A percentile compares a stretch with the other conserved stretches of the same genome.
phyloP scores from a whole-genome alignment of 2,888 invertebrate species.

The Chloroclystis v-ata region DNA sequence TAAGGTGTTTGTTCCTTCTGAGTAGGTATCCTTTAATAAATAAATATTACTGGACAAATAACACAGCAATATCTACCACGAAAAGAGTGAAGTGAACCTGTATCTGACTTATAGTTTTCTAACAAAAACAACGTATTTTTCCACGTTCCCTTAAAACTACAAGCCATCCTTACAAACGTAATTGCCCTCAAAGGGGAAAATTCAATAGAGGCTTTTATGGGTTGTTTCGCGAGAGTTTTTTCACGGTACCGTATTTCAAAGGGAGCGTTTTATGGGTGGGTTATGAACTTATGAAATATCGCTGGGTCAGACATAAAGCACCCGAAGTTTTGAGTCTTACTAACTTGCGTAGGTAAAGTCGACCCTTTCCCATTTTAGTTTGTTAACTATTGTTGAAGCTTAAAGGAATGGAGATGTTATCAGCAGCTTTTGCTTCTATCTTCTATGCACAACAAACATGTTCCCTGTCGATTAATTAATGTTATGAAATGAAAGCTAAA shows the following conservation, averaged over 20 bases:
- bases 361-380: background rate
- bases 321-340: conserved; percentile 5
- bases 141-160: background rate
- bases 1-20: no score
- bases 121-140: background rate
- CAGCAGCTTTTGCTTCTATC: background rate
- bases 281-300: conserved; percentile 22
- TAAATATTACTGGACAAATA: no score
- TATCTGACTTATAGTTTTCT: no score
- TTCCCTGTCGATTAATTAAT: no score
- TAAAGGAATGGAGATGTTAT: background rate
- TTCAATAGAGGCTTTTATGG: conserved; percentile 3
- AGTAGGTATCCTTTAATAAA: no score
- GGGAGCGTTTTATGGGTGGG: conserved; percentile 13
- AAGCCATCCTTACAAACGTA: conserved; percentile 2
- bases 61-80: no score
- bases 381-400: background rate
- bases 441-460: no score
- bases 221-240: conserved; percentile 9
- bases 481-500: no score
- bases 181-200: background rate
- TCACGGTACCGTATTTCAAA: conserved; percentile 13
- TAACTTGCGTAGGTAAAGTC: background rate
- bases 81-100: no score
- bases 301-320: conserved; percentile 15